These are phyloP conservation scores for Cyrtodaria siliqua DNA, from an alignment of 2,888 invertebrate genomes.

Conservation along the genomic window DNA sequence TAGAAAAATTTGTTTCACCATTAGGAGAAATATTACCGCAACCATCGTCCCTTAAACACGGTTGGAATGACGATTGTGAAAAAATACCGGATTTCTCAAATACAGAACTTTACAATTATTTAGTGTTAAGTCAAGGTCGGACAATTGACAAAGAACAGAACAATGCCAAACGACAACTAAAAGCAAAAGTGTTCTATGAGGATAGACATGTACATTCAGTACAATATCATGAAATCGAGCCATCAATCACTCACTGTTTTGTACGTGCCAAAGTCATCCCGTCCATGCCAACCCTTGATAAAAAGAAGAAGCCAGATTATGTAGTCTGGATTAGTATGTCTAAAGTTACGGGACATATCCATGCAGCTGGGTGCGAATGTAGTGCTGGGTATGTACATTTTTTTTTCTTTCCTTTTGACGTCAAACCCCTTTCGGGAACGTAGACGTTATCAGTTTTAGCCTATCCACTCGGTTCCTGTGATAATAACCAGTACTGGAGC, in stretches of 20 bases:
- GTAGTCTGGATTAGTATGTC: conserved; percentile 34
- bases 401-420: too few species aligned
- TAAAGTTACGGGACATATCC: conserved; percentile 30
- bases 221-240: conserved; percentile 4
- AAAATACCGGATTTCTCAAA: conserved; percentile 1
- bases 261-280: conserved; percentile 22
- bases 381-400: conserved; percentile 24
- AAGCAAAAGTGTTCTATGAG: conserved; percentile 15
- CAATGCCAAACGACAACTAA: conserved; percentile 14
- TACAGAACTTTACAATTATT: conserved; percentile 7
- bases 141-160: conserved; percentile 8
- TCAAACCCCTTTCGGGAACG: too few species aligned
- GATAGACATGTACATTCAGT: conserved; percentile 27
- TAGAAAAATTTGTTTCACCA: conserved; percentile 13
- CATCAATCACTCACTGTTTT: conserved; percentile 11
- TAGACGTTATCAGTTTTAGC: too few species aligned
- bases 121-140: not conserved
- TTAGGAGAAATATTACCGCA: conserved; percentile 20
- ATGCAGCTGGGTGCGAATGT: conserved; percentile 37
- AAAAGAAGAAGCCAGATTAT: conserved; percentile 27
- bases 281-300: conserved; percentile 26
- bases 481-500: too few species aligned
- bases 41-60: not conserved
- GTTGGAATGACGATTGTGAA: conserved; percentile 1
- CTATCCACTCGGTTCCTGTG: too few species aligned